phyloP scores from a whole-genome alignment of 1,140 invertebrate genomes.

The Olivierus martensii region DNA sequence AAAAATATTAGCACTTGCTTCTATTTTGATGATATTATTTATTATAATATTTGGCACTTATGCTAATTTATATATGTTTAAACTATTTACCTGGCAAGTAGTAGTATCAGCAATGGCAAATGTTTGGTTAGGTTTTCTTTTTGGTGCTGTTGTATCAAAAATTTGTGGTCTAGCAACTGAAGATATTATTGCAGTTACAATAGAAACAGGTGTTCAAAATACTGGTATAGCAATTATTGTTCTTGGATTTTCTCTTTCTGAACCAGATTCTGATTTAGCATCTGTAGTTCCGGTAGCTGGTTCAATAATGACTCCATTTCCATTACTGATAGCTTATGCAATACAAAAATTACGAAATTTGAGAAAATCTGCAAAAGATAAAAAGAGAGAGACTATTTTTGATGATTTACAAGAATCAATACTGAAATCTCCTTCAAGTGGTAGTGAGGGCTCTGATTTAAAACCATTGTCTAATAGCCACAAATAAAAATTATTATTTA shows the following conservation, averaged over 20 bases:
- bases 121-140: slow-evolving; percentile 71
- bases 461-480: no score
- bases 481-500: no score
- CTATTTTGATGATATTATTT: slow-evolving; percentile 67
- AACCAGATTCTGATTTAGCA: slow-evolving; percentile 34
- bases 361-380: background rate
- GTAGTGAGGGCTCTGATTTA: no score
- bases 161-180: slow-evolving; percentile 43
- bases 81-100: slow-evolving; percentile 70
- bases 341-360: background rate
- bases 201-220: slow-evolving; percentile 93
- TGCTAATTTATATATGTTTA: slow-evolving; percentile 81
- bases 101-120: slow-evolving; percentile 63
- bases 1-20: slow-evolving; percentile 70
- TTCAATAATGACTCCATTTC: slow-evolving; percentile 85
- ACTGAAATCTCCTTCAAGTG: no score
- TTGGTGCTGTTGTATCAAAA: slow-evolving; percentile 48
- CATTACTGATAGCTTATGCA: slow-evolving; percentile 36
- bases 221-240: slow-evolving; percentile 83
- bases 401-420: no score
- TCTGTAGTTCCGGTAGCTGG: slow-evolving; percentile 59
- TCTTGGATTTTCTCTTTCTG: slow-evolving; percentile 37
- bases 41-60: slow-evolving; percentile 81
- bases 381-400: no score
- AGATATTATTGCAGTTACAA: slow-evolving; percentile 68